phyloP scores from a whole-genome alignment of 1,140 invertebrate genomes.

The Micrasema longulum region DNA sequence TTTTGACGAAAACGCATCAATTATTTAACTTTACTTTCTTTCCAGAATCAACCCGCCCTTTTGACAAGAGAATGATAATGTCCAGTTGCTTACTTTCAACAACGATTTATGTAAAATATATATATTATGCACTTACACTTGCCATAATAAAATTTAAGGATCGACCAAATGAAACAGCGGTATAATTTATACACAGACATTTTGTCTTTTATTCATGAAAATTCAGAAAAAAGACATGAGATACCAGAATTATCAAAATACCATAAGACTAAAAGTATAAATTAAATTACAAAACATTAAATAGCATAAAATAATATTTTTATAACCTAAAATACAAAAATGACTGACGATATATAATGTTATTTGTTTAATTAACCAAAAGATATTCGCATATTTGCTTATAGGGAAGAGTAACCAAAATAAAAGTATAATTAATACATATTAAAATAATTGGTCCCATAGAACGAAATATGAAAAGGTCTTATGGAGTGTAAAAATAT shows the following conservation, averaged over 20 bases:
- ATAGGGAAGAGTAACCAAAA: conserved; percentile 34
- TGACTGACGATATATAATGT: conserved; percentile 49
- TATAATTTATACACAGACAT: conserved; percentile 47
- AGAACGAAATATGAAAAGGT: conserved; percentile 26
- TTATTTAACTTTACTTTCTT: too few relatives aligned
- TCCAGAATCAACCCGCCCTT: too few relatives aligned
- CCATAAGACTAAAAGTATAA: conserved; percentile 49
- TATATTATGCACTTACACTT: too few relatives aligned
- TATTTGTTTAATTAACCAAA: conserved; percentile 20
- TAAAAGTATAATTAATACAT: conserved; percentile 32
- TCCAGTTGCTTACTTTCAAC: too few relatives aligned
- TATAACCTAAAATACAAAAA: conserved; percentile 54
- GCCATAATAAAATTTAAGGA: too few relatives aligned
- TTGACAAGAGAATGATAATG: too few relatives aligned
- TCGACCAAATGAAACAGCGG: conserved; percentile 45
- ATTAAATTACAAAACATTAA: conserved; percentile 53
- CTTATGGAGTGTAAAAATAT: neutral
- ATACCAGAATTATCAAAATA: conserved; percentile 52
- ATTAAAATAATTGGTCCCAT: conserved; percentile 47
- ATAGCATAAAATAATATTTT: conserved; percentile 54
- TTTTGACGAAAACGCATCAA: too few relatives aligned
- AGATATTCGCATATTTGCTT: conserved; percentile 31
- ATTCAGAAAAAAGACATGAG: conserved; percentile 54
- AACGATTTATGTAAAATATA: too few relatives aligned
- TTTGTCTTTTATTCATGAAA: conserved; percentile 53